These are phyloP conservation scores for Aricia artaxerxes DNA, from an alignment of 2,888 invertebrate genomes.

Conservation along the genomic window DNA sequence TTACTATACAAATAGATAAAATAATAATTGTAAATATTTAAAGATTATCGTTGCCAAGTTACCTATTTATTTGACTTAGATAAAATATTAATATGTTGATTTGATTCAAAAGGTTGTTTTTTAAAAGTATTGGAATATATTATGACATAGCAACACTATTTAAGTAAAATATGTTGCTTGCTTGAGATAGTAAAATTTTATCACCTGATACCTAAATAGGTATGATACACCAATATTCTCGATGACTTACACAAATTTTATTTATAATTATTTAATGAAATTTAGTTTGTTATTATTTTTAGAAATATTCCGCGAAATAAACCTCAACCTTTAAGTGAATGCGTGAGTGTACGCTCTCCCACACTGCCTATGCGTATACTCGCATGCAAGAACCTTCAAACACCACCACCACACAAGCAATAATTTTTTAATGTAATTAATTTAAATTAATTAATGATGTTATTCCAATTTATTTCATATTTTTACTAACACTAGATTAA, in stretches of 20 bases:
- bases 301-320: no score
- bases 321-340: no score
- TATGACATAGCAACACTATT: no score
- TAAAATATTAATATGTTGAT: neutral
- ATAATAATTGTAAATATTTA: conserved; percentile 51
- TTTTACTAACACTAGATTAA: no score
- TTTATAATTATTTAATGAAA: neutral
- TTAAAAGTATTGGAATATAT: neutral
- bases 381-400: no score
- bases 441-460: no score
- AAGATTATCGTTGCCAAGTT: conserved; percentile 44
- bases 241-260: neutral
- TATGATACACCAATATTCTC: neutral
- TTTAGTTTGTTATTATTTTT: no score
- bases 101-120: neutral
- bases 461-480: no score
- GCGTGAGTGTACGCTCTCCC: no score
- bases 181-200: neutral
- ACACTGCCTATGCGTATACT: no score
- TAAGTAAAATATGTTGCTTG: neutral
- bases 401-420: no score
- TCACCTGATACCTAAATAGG: neutral
- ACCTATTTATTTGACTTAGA: neutral
- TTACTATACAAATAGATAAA: conserved; percentile 39
- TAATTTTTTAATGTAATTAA: no score